phyloP scores from a whole-genome alignment of 2,113 vertebrate species.

The Cyprinus carpio region DNA sequence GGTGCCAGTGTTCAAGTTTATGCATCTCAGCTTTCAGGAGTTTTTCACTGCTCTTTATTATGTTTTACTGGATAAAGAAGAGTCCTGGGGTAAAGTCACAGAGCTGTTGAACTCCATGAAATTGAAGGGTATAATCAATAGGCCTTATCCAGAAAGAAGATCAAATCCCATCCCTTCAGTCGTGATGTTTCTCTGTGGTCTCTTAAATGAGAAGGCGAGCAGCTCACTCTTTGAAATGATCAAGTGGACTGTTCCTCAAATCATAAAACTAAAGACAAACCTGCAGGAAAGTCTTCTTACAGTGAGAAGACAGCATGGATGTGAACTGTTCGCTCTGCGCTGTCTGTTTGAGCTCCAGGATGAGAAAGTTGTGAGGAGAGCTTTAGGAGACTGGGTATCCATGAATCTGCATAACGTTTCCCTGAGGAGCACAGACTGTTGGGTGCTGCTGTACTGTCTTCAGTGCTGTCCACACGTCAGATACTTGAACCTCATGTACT shows the following conservation, averaged over 20 bases:
- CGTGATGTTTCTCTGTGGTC: conserved; percentile 19
- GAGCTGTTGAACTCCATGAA: not conserved
- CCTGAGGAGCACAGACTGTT: conserved; percentile 33
- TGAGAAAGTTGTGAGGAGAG: not conserved
- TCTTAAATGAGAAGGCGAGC: conserved; percentile 1
- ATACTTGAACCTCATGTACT: conserved; percentile 23
- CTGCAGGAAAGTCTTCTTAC: not conserved
- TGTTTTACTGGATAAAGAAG: not conserved
- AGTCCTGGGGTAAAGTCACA: not conserved
- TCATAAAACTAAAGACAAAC: not conserved
- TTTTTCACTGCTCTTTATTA: conserved; percentile 56
- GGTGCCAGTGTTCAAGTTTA: conserved; percentile 36
- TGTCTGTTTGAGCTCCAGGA: conserved; percentile 43
- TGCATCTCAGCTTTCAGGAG: conserved; percentile 58
- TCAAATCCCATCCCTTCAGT: not conserved
- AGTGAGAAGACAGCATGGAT: too few species aligned
- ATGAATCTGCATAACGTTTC: not conserved
- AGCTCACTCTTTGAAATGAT: not conserved
- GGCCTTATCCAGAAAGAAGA: not conserved
- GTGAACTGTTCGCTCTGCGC: not conserved
- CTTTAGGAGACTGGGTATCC: not conserved
- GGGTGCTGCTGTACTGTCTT: conserved; percentile 46
- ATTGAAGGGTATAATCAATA: too few species aligned
- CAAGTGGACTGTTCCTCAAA: not conserved
- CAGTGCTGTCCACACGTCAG: conserved; percentile 27